Evolutionary conservation across 2,113 vertebrate genomes (phyloP).

Genomic region (Zosterops hypoxanthus): DNA sequence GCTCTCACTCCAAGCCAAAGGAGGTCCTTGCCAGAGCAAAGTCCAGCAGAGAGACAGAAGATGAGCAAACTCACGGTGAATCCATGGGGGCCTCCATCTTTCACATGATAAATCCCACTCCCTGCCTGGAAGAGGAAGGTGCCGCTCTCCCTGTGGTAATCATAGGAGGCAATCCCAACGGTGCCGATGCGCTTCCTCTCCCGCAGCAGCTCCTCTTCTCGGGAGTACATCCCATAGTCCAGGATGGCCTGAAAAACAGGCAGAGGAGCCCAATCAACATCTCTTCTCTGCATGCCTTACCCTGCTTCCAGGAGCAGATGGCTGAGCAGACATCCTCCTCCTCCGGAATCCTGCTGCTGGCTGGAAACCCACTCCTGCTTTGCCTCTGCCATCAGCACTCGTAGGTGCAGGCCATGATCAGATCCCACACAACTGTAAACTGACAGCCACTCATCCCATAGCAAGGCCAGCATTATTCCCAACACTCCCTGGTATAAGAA

Average conservation of each 20-base stretch:
- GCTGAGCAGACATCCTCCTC: slow-evolving; percentile 42
- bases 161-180: slow-evolving; percentile 80
- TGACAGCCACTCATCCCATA: not conserved
- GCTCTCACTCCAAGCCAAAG: not conserved
- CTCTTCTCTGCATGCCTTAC: not conserved
- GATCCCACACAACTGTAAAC: not conserved
- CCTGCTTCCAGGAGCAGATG: slow-evolving; percentile 21
- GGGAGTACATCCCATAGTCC: slow-evolving; percentile 86
- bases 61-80: slow-evolving; percentile 77
- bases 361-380: not conserved
- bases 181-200: slow-evolving; percentile 84
- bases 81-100: slow-evolving; percentile 80
- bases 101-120: slow-evolving; percentile 78
- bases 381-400: not conserved
- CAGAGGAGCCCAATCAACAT: not conserved
- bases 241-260: slow-evolving; percentile 68
- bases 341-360: not conserved
- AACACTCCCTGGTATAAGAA: not conserved
- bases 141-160: slow-evolving; percentile 80
- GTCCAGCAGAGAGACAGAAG: not conserved
- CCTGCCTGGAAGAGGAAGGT: slow-evolving; percentile 82
- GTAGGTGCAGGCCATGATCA: not conserved
- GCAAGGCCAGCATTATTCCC: not conserved
- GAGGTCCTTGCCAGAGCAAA: not conserved
- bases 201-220: slow-evolving; percentile 81